A percentile compares a stretch with the other conserved stretches of the same genome.
These are phyloP conservation scores for Rhagonycha lutea DNA, from an alignment of 2,888 invertebrate genomes.

Conservation along the genomic window DNA sequence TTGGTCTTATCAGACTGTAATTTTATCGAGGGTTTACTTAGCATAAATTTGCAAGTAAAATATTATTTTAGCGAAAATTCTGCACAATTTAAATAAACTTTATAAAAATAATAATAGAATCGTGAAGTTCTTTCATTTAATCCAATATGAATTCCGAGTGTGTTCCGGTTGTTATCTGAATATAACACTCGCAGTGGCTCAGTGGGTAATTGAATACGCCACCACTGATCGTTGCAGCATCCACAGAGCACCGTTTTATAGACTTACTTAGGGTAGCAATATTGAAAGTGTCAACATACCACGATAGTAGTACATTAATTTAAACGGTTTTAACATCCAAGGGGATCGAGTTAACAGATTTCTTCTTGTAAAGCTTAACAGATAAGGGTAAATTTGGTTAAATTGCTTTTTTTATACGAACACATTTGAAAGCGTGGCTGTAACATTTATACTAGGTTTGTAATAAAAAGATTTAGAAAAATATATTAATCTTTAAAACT, in stretches of 20 bases:
- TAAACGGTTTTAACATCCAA: constrained; percentile 33
- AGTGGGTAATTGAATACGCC: constrained; percentile 47
- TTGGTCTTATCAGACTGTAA: not conserved
- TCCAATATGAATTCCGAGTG: constrained; percentile 44
- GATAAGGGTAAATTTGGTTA: not conserved
- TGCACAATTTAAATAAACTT: not conserved
- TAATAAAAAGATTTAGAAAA: not conserved
- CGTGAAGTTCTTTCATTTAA: constrained; percentile 23
- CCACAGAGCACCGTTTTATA: constrained; percentile 44
- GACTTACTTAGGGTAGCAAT: constrained; percentile 47
- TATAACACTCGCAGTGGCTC: constrained; percentile 42
- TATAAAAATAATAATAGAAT: constrained; percentile 1
- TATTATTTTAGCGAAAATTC: not conserved
- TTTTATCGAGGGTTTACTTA: not conserved
- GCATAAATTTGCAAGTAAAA: not conserved
- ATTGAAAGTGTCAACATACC: constrained; percentile 49
- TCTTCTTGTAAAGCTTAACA: constrained; percentile 24
- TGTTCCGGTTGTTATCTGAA: constrained; percentile 50
- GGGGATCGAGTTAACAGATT: constrained; percentile 33
- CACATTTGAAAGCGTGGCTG: not conserved
- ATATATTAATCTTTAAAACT: not conserved
- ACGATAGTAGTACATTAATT: constrained; percentile 48
- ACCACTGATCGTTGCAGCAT: constrained; percentile 42
- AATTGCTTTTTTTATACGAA: constrained; percentile 4
- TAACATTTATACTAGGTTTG: not conserved